Conservation (phyloP, 2,888 invertebrate genomes). For the Synergus laeviventris region DNA sequence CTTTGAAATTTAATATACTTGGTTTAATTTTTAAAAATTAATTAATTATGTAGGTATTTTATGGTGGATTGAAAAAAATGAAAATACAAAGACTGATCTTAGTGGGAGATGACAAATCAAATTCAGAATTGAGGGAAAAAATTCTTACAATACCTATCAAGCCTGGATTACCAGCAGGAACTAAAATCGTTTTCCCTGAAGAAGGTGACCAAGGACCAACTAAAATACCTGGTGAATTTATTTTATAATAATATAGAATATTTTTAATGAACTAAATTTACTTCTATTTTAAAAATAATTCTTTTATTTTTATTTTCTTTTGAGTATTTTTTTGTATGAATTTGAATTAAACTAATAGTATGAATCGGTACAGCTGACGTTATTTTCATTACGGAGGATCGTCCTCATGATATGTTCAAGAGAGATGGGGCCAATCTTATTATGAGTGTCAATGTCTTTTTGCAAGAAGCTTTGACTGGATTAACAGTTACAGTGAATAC, state of each 20-base stretch:
- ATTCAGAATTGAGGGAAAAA: constrained; percentile 84
- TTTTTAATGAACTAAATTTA: neutral
- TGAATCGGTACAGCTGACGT: constrained; percentile 80
- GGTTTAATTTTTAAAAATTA: constrained; percentile 32
- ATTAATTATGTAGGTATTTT: constrained; percentile 77
- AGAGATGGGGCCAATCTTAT: constrained; percentile 84
- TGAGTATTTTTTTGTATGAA: neutral
- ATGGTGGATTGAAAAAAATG: constrained; percentile 89
- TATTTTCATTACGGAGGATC: constrained; percentile 85
- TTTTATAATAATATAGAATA: constrained; percentile 28
- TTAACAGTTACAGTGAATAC: constrained; percentile 82
- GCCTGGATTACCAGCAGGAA: constrained; percentile 85
- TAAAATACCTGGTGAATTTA: constrained; percentile 79
- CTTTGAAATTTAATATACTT: neutral
- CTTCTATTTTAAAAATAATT: neutral
- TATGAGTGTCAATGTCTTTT: constrained; percentile 79
- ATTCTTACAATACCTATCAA: constrained; percentile 85
- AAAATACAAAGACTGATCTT: constrained; percentile 86
- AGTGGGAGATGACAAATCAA: constrained; percentile 79
- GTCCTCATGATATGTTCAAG: constrained; percentile 82
- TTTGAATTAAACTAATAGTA: neutral
- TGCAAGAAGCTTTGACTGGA: constrained; percentile 86
- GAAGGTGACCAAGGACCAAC: constrained; percentile 89
- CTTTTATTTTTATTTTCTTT: constrained; percentile 40
- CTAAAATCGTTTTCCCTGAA: constrained; percentile 85